A percentile compares a stretch with the other conserved stretches of the same genome.
These are phyloP conservation scores for Phacellophora camtschatica DNA, from an alignment of 30 jellyfish, hydroid and myxozoan genomes.

Conservation along the genomic window DNA sequence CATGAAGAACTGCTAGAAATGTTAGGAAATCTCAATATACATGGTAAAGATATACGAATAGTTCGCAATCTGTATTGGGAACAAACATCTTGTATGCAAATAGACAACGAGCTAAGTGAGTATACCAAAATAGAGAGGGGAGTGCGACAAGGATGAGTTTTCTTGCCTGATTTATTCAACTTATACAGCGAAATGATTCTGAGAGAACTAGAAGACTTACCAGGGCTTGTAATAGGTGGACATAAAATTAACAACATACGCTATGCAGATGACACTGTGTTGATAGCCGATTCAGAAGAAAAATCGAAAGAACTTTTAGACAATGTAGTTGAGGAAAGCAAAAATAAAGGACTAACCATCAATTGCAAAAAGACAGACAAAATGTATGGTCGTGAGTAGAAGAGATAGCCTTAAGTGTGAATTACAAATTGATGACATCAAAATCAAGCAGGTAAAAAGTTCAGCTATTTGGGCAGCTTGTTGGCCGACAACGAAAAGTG, in stretches of 20 bases:
- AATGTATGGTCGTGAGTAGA: neutral
- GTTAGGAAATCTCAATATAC: neutral
- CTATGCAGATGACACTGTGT: constrained; percentile 24
- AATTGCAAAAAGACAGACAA: neutral
- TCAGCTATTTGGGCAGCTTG: no score
- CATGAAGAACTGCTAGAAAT: constrained; percentile 13
- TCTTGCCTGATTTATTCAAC: constrained; percentile 4
- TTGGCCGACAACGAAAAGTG: no score
- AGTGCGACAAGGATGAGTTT: constrained; percentile 33
- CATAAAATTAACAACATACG: constrained; percentile 4
- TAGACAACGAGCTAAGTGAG: constrained; percentile 4
- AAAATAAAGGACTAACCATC: no score
- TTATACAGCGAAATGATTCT: neutral
- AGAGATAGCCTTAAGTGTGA: neutral
- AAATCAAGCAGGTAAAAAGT: neutral
- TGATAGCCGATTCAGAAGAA: constrained; percentile 8
- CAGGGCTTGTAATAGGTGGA: neutral
- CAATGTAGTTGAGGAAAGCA: neutral
- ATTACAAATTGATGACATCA: neutral
- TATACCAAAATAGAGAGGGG: constrained; percentile 8
- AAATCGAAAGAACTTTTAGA: neutral
- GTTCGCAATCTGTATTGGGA: constrained; percentile 42
- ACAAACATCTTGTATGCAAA: constrained; percentile 7
- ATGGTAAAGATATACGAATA: constrained; percentile 13
- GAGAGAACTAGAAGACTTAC: neutral